Evolutionary conservation across 1,140 invertebrate genomes (phyloP).

Genomic region (Ostrea edulis): DNA sequence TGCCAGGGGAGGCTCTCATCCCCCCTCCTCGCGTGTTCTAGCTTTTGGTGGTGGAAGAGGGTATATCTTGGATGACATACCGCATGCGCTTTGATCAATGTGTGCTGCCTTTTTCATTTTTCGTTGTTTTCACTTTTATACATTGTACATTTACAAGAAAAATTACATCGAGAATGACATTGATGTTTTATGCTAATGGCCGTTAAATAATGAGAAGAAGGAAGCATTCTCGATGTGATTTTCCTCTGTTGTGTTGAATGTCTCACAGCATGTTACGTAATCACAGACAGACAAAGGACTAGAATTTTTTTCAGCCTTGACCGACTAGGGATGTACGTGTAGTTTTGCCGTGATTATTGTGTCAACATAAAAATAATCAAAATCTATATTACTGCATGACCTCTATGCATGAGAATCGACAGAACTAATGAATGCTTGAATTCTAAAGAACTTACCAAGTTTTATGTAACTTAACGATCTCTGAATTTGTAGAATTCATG

Average conservation of each 20-base stretch:
- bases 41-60: slow-evolving; percentile 35
- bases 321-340: background rate
- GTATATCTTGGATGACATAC: slow-evolving; percentile 27
- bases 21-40: slow-evolving; percentile 46
- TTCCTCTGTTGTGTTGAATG: background rate
- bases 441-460: background rate
- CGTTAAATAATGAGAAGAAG: background rate
- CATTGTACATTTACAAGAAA: background rate
- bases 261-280: background rate
- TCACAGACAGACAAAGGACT: background rate
- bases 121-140: background rate
- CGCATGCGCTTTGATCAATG: slow-evolving; percentile 20
- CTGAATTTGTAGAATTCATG: background rate
- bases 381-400: background rate
- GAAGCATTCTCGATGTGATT: background rate
- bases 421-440: slow-evolving; percentile 3
- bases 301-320: background rate
- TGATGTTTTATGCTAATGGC: background rate
- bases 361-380: background rate
- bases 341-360: background rate
- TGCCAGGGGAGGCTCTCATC: slow-evolving; percentile 55
- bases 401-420: background rate
- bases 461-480: background rate
- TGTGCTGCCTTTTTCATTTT: background rate
- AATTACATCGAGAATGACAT: background rate